A percentile compares a stretch with the other conserved stretches of the same genome.
These are phyloP conservation scores for Seriola rivoliana DNA, from an alignment of 2,113 vertebrate species.

Conservation along the genomic window DNA sequence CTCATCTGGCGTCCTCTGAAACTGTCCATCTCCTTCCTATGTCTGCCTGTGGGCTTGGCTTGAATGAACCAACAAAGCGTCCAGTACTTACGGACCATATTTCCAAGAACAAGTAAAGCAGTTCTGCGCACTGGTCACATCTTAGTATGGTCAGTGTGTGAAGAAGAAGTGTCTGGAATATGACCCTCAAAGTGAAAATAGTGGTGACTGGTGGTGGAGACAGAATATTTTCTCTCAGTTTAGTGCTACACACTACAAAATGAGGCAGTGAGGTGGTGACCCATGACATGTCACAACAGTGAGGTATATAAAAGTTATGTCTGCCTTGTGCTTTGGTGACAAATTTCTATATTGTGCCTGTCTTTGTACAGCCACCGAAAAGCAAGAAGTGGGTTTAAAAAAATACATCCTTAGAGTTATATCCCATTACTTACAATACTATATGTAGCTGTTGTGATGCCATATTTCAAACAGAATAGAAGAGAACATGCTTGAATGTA, in stretches of 20 bases:
- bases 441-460: neutral
- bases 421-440: neutral
- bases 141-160: too few relatives aligned
- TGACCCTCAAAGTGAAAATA: too few relatives aligned
- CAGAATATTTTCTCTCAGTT: neutral
- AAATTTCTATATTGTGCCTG: neutral
- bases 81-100: neutral
- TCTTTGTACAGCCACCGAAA: neutral
- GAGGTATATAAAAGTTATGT: neutral
- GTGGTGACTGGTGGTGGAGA: neutral
- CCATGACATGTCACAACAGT: neutral
- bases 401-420: neutral
- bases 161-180: neutral
- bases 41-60: neutral
- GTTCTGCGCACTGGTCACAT: neutral
- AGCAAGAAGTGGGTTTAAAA: neutral
- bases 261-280: too few relatives aligned
- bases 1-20: neutral
- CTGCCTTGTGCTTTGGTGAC: neutral
- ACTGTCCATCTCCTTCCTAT: neutral
- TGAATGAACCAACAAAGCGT: neutral
- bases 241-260: neutral
- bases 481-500: too few relatives aligned
- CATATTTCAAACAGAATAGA: neutral
- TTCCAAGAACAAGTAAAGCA: neutral